Evolutionary conservation across 2,797 vertebrate species (phyloP), one percentile per base, ranked within the genome.

Genomic region (Thripadectes ignobilis): DNA sequence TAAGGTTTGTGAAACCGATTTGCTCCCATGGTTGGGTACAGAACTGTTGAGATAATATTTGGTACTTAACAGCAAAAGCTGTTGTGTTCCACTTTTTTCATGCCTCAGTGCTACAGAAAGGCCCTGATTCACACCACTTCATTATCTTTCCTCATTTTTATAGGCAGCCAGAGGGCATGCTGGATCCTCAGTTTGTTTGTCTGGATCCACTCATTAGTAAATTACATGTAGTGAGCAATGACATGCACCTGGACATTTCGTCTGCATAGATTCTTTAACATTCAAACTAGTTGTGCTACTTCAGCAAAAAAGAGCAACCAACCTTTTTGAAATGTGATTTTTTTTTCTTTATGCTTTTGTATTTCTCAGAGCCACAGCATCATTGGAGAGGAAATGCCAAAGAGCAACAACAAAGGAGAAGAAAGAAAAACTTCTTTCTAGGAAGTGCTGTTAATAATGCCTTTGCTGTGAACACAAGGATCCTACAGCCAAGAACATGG

Each of bases 131-230:
- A 88, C 58, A 88, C 21, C 51, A 68, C 87, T 93, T 88, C 82
- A 84, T 96, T 88, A 92, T 82, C 88, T 93, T 77, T 74, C 78
- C 71, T 92, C 30, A 4, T 92, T 95, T 94, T 94, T 94, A 82
- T 61, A 92, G 80, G 83, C 89, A 96, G 93, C 96, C 93, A 94
- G 88, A 96, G 83, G 92, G 88, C 94, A 96, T 67, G 81, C 88
- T 90, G 85, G 88, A 96, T 94, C 38, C 83, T 87, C 88, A 48
- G 62, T 94, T 81, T 94, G 89, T 86, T 95, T 92, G 95, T 88
- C 83, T 95, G 89, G 92, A 96, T 96, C 74, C 74, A 85, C 81
- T 95, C 93, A 85, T 94, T 80, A 96, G 89, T 87, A 88, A 92
- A 92, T 89, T 73, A 92, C 1, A 1, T 43, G 49, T 45, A 90